A percentile compares a stretch with the other conserved stretches of the same genome.
Evolutionary conservation across 2,113 vertebrate genomes (phyloP).

Genomic region (Eublepharis macularius): DNA sequence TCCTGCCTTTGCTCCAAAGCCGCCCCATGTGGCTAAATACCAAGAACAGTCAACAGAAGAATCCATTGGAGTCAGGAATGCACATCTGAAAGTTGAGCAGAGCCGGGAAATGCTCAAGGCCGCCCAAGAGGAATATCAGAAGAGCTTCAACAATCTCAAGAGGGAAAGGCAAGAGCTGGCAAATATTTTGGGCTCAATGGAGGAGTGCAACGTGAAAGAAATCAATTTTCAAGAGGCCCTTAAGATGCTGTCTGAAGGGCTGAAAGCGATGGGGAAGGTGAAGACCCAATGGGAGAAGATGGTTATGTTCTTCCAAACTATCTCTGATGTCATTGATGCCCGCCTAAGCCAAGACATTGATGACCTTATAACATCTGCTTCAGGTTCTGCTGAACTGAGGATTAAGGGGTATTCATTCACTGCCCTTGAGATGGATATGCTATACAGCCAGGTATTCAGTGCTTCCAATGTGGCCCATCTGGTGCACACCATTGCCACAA

Average conservation of each 20-base stretch:
- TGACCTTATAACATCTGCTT: constrained; percentile 12
- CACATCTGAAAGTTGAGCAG: background rate
- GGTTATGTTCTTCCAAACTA: constrained; percentile 60
- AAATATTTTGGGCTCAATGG: constrained; percentile 43
- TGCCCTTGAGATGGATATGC: constrained; percentile 45
- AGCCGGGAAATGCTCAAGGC: background rate
- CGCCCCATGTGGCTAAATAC: background rate
- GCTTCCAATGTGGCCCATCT: constrained; percentile 32
- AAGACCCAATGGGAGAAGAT: constrained; percentile 59
- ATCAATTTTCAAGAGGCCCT: constrained; percentile 49
- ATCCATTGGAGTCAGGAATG: no score
- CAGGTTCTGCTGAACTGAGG: background rate
- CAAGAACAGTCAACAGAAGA: background rate
- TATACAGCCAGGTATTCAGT: constrained; percentile 54
- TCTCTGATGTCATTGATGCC: constrained; percentile 53
- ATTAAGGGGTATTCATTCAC: background rate
- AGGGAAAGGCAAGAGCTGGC: constrained; percentile 39
- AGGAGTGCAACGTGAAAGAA: constrained; percentile 40
- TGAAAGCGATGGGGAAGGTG: constrained; percentile 52
- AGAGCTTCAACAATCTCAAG: constrained; percentile 9
- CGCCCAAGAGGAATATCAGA: background rate
- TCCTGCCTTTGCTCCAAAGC: background rate
- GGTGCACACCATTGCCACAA: constrained; percentile 54
- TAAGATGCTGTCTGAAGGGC: constrained; percentile 43
- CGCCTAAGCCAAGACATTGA: constrained; percentile 39